Conservation (phyloP, 2,113 vertebrate genomes). For the Castor canadensis region DNA sequence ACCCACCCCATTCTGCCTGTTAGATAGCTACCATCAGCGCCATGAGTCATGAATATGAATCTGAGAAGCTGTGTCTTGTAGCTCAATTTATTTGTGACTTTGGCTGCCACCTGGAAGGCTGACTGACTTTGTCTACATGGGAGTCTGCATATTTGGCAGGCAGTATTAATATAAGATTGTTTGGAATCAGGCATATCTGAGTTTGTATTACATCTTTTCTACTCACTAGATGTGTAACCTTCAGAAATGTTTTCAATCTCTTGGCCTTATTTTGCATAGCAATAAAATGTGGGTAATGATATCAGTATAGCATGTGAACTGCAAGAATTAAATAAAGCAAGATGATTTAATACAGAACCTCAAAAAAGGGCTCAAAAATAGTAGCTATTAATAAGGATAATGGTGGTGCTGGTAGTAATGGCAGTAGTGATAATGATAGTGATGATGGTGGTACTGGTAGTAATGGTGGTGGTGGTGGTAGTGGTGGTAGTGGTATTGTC, state of each 20-base stretch:
- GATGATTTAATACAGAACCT: neutral
- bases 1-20: neutral
- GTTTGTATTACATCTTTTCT: neutral
- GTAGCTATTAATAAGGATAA: neutral
- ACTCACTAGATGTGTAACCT: no score
- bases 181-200: neutral
- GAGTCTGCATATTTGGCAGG: neutral
- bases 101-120: neutral
- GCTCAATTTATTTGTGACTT: neutral
- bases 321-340: neutral
- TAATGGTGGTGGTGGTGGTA: no score
- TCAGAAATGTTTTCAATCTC: neutral
- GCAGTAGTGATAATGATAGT: neutral
- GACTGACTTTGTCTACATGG: neutral
- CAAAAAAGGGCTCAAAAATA: neutral
- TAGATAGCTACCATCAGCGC: neutral
- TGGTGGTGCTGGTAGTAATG: neutral
- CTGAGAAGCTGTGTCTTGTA: neutral
- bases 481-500: neutral
- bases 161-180: no score
- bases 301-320: neutral
- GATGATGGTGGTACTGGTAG: no score
- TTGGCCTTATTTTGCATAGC: neutral
- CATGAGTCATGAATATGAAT: neutral
- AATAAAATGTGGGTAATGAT: neutral